phyloP scores from a whole-genome alignment of 2,113 vertebrate species.

The Oncorhynchus gorbuscha region DNA sequence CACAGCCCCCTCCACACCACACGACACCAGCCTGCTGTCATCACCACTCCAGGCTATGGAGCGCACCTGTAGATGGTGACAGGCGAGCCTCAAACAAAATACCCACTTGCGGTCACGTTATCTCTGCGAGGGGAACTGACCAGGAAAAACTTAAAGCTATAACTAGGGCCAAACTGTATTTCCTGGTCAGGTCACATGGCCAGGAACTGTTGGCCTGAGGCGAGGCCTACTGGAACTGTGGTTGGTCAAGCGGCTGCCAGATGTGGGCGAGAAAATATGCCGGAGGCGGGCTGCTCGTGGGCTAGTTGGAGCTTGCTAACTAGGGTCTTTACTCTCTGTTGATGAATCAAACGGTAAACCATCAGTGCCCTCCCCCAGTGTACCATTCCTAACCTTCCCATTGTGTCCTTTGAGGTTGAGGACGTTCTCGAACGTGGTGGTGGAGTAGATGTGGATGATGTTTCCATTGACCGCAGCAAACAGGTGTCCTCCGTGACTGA shows the following conservation, averaged over 20 bases:
- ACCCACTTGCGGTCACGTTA: too few species aligned
- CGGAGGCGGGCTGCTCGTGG: too few species aligned
- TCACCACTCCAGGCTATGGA: slow-evolving; percentile 76
- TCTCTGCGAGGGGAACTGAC: too few species aligned
- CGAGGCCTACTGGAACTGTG: too few species aligned
- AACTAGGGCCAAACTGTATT: too few species aligned
- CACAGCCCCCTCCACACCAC: slow-evolving; percentile 81
- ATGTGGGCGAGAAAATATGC: too few species aligned
- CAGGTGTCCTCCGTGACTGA: slow-evolving; percentile 91
- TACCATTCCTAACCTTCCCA: slow-evolving; percentile 87
- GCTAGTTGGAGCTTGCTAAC: too few species aligned
- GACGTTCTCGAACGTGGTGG: slow-evolving; percentile 84
- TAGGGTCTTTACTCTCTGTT: too few species aligned
- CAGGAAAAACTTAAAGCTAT: too few species aligned
- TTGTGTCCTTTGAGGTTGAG: slow-evolving; percentile 90
- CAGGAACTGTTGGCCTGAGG: too few species aligned
- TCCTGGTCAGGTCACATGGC: too few species aligned
- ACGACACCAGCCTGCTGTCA: slow-evolving; percentile 77
- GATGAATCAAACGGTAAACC: not conserved
- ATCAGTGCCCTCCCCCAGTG: slow-evolving; percentile 74
- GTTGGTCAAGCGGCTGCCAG: too few species aligned
- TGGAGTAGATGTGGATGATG: slow-evolving; percentile 89
- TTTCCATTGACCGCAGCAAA: slow-evolving; percentile 91
- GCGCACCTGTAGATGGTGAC: slow-evolving; percentile 68
- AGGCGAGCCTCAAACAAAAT: not conserved